Evolutionary conservation across 23 tunicate genomes (phyloP), one percentile per base, ranked within the genome.

Genomic region (Clavelina lepadiformis): DNA sequence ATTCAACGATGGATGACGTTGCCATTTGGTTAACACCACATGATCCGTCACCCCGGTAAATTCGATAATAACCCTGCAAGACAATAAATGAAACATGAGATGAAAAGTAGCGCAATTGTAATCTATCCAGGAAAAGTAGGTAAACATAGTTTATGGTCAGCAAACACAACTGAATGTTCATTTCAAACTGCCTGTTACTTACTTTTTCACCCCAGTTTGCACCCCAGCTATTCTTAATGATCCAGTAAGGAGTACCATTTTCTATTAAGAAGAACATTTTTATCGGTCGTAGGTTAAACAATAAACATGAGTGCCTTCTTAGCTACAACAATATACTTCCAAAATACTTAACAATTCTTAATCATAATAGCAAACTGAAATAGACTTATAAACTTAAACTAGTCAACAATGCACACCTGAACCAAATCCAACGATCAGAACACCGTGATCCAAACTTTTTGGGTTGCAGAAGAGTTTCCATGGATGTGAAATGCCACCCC

Each of bases 221-320:
- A 25, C 99, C 99, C 99, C 99, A 94, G 38, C 91, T 80, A 93
- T 94, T 94, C 73, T 93, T 83, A 62, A 93, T 93, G 38, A 72
- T 84, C 93, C 93, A 93, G 58, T 63, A 93, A 28, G 93, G 86
- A 37, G 76, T 70, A 3, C 77, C 98, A 24, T 82, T 65, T 18
- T 73, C 86, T 80, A 31, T 56, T 19, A 28, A 65, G 2, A 44
- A 41, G 45, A 23, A 35, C 28, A 63, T 8, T 21, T 41, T 61
- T n/a, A n/a, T 23, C 4, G 11, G 67, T 2, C 23, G 22, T 18
- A 31, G 22, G 46, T 57, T 2, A 57, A 57, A 5, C 63, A 2
- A 2, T 2, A 57, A 3, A 25, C 18, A 15, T 44, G 11, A 44
- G 49, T 44, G 15, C 11, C 49, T 57, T 57, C 63, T 57, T 32